Evolutionary conservation across 2,113 vertebrate species (phyloP).

Genomic region (Macrotus californicus): DNA sequence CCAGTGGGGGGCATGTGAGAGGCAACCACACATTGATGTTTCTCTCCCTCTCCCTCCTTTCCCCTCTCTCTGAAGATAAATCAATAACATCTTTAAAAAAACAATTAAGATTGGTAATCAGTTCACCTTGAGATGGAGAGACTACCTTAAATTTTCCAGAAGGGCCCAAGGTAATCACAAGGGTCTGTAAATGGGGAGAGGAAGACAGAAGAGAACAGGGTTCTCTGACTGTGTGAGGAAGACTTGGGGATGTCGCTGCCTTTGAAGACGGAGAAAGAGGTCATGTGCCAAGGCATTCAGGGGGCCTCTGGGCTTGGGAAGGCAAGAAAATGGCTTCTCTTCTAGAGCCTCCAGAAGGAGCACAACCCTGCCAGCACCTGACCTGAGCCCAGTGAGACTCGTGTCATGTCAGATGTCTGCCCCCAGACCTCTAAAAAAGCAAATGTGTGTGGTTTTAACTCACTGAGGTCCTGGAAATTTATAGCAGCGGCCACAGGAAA

Average conservation of each 20-base stretch:
- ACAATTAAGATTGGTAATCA: neutral
- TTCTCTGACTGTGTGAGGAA: rapidly evolving
- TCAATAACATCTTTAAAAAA: too few relatives aligned
- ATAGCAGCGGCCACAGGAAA: neutral
- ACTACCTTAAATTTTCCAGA: neutral
- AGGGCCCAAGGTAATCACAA: neutral
- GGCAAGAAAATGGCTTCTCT: neutral
- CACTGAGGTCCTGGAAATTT: neutral
- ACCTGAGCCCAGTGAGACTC: neutral
- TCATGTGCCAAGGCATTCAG: neutral
- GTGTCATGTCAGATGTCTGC: neutral
- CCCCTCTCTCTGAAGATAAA: too few relatives aligned
- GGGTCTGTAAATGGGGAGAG: neutral
- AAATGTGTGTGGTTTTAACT: neutral
- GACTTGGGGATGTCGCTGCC: neutral
- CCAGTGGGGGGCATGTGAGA: too few relatives aligned
- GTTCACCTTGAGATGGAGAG: neutral
- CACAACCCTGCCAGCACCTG: neutral
- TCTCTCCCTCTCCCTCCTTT: too few relatives aligned
- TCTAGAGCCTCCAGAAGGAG: neutral
- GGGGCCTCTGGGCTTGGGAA: neutral
- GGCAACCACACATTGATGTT: too few relatives aligned
- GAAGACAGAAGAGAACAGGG: neutral
- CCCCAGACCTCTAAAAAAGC: neutral
- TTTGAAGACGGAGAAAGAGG: neutral